Percentiles rank a stretch among this genome's conserved stretches.
These are phyloP conservation scores for Eubasilissa regina DNA, from an alignment of 1,140 invertebrate genomes.

Conservation along the genomic window DNA sequence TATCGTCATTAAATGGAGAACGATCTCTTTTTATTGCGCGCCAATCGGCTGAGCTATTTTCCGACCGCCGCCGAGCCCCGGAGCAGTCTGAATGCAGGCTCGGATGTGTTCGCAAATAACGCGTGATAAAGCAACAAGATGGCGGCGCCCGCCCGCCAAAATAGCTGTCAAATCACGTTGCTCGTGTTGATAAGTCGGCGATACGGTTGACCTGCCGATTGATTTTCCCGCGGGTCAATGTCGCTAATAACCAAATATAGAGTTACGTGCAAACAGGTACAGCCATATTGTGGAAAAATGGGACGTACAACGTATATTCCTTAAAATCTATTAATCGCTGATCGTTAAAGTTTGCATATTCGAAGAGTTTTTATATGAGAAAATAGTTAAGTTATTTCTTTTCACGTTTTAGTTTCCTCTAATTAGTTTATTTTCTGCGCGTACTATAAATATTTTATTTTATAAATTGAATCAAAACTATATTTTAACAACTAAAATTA, in stretches of 20 bases:
- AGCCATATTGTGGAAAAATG: no score
- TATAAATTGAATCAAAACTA: no score
- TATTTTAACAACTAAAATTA: no score
- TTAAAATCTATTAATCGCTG: no score
- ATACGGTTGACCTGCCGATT: conserved; percentile 1
- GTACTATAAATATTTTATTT: no score
- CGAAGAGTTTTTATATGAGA: no score
- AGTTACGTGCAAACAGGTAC: no score
- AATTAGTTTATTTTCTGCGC: no score
- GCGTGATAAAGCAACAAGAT: conserved; percentile 18
- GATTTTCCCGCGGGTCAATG: conserved; percentile 18
- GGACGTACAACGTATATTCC: no score
- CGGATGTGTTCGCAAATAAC: not conserved
- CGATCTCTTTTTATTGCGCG: not conserved
- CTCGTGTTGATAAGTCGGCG: conserved; percentile 1
- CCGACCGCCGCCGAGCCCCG: not conserved
- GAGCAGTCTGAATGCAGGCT: conserved; percentile 17
- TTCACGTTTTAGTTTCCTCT: no score
- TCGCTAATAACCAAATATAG: not conserved
- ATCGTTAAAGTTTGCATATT: no score
- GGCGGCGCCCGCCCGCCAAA: conserved; percentile 34
- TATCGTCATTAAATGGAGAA: not conserved
- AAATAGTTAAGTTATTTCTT: no score
- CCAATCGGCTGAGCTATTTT: not conserved
- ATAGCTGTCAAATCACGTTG: conserved; percentile 31